Percentiles rank a stretch among this genome's conserved stretches.
phyloP scores from a whole-genome alignment of 2,888 invertebrate species.

The Rotaria socialis region DNA sequence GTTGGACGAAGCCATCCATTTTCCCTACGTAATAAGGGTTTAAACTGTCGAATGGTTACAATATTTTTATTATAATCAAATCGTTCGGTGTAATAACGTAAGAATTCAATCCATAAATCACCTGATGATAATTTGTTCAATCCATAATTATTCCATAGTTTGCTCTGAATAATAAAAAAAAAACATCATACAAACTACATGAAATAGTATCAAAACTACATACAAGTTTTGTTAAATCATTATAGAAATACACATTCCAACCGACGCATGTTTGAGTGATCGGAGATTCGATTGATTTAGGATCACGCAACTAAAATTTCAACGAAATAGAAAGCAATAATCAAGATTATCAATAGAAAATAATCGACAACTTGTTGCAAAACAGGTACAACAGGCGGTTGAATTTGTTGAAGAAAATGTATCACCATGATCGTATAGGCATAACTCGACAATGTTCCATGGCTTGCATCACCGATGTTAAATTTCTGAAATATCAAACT shows the following conservation, averaged over 20 bases:
- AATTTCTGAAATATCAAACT: conserved; percentile 54
- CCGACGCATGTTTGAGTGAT: too few relatives aligned
- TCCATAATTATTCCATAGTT: conserved; percentile 59
- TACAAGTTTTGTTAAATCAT: not conserved
- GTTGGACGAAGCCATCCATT: conserved; percentile 64
- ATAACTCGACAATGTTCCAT: conserved; percentile 66
- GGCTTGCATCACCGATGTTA: conserved; percentile 65
- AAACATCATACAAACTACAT: not conserved
- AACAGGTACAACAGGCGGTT: conserved; percentile 65
- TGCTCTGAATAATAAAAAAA: conserved; percentile 49
- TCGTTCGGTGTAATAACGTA: conserved; percentile 63
- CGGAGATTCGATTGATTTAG: too few relatives aligned
- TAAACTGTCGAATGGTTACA: conserved; percentile 61
- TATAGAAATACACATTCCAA: conserved; percentile 17
- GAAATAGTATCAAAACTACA: not conserved
- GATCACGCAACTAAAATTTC: too few relatives aligned
- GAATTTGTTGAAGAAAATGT: conserved; percentile 47
- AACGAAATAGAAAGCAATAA: too few relatives aligned
- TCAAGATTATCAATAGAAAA: too few relatives aligned
- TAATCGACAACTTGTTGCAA: conserved; percentile 62
- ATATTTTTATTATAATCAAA: conserved; percentile 63
- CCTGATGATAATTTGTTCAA: conserved; percentile 58
- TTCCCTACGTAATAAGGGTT: conserved; percentile 61
- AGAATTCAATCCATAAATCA: conserved; percentile 63
- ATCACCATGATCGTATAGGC: conserved; percentile 65